Evolutionary conservation across 2,797 vertebrate genomes (phyloP).

Genomic region (Argya squamiceps): DNA sequence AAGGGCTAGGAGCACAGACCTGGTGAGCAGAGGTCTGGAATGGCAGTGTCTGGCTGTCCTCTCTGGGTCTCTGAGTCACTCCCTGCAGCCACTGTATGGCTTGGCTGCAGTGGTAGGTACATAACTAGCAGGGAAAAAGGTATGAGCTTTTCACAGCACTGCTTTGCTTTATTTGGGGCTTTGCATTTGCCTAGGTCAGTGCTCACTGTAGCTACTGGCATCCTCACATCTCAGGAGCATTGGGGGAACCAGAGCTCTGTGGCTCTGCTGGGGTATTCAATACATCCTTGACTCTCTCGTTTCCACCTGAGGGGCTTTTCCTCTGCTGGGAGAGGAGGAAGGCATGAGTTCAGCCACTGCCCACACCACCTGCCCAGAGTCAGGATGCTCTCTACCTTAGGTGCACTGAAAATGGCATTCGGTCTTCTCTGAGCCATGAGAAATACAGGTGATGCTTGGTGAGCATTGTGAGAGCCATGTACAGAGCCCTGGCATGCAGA

Average conservation of each 20-base stretch:
- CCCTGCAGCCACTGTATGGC: rapidly evolving
- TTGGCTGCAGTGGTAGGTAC: not conserved
- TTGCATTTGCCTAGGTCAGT: not conserved
- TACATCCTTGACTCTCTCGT: not conserved
- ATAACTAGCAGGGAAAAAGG: not conserved
- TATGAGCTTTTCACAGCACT: not conserved
- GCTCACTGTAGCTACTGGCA: not conserved
- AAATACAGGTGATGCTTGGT: not conserved
- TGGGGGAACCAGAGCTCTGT: not conserved
- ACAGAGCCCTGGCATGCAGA: not conserved
- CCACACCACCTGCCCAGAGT: not conserved
- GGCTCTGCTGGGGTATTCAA: not conserved
- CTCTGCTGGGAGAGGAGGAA: not conserved
- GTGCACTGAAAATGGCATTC: not conserved
- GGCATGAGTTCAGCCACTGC: rapidly evolving
- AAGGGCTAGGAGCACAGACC: not conserved
- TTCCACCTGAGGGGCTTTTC: not conserved
- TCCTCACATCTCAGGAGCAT: not conserved
- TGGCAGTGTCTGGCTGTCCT: not conserved
- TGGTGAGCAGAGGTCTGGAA: not conserved
- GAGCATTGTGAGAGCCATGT: not conserved
- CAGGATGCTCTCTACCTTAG: not conserved
- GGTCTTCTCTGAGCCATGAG: not conserved
- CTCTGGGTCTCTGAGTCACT: not conserved
- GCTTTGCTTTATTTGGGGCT: not conserved